Percentiles rank a stretch among this genome's conserved stretches.
phyloP scores from a whole-genome alignment of 2,113 vertebrate genomes.

The Centropus unirufus region DNA sequence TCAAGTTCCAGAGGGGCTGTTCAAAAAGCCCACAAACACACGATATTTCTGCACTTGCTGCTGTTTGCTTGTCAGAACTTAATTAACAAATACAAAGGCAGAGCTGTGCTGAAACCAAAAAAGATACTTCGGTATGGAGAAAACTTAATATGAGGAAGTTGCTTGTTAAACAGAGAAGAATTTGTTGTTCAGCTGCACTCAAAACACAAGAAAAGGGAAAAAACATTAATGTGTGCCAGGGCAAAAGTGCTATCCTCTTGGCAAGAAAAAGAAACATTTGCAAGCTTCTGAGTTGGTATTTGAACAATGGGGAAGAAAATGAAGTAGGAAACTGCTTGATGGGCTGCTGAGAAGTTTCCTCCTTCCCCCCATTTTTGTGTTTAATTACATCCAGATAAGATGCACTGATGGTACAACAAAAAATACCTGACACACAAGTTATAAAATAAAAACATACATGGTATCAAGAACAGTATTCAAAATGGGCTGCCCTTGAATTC shows the following conservation, averaged over 20 bases:
- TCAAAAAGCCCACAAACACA: neutral
- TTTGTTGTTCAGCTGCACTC: constrained; percentile 68
- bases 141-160: constrained; percentile 35
- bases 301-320: constrained; percentile 57
- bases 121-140: neutral
- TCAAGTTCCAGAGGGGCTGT: neutral
- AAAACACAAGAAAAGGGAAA: constrained; percentile 47
- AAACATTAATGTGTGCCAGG: constrained; percentile 47
- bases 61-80: neutral
- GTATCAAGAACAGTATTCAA: neutral
- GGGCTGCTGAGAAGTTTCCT: constrained; percentile 15
- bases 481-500: neutral
- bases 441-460: neutral
- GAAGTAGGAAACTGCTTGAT: constrained; percentile 34
- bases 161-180: constrained; percentile 44
- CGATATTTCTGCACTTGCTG: neutral
- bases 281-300: constrained; percentile 34
- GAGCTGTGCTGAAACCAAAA: neutral
- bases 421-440: neutral
- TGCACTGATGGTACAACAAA: neutral
- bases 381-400: neutral
- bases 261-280: constrained; percentile 63
- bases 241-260: constrained; percentile 60
- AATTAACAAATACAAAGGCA: constrained; percentile 17
- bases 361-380: neutral